Conservation (phyloP, 2,888 invertebrate species). For the Beris chalybata region DNA sequence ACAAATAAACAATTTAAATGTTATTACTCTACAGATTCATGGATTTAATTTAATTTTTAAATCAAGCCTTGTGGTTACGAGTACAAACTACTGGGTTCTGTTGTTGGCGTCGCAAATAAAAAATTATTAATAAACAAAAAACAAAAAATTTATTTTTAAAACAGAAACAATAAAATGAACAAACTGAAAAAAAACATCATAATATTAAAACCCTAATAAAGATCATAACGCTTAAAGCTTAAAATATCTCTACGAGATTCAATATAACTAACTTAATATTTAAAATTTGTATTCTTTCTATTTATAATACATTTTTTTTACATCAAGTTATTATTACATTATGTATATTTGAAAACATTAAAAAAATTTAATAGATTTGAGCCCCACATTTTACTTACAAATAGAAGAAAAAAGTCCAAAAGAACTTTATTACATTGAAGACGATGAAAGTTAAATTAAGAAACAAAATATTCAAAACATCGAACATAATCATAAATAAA, state of each 20-base stretch:
- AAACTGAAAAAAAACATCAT: not conserved
- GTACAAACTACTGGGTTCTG: too few relatives aligned
- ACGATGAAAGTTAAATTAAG: not conserved
- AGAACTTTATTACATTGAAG: slow-evolving; percentile 1
- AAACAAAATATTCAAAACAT: not conserved
- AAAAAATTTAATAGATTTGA: slow-evolving; percentile 1
- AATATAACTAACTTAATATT: slow-evolving; percentile 17
- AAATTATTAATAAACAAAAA: not conserved
- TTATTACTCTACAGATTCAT: too few relatives aligned
- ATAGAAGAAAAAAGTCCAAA: slow-evolving; percentile 2
- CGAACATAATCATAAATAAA: not conserved
- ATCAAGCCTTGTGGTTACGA: too few relatives aligned
- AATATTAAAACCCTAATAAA: slow-evolving; percentile 3
- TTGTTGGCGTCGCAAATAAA: too few relatives aligned
- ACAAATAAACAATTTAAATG: too few relatives aligned
- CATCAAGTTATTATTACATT: not conserved
- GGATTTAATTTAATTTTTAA: too few relatives aligned
- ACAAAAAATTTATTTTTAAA: slow-evolving; percentile 2
- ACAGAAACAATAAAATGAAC: not conserved
- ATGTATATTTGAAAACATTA: too few relatives aligned
- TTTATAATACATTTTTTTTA: not conserved
- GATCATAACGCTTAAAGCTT: slow-evolving; percentile 18
- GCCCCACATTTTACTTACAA: slow-evolving; percentile 3
- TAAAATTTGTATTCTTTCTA: not conserved
- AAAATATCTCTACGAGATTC: slow-evolving; percentile 22